phyloP scores from a whole-genome alignment of 2,888 invertebrate species.

The Drosophila dives region DNA sequence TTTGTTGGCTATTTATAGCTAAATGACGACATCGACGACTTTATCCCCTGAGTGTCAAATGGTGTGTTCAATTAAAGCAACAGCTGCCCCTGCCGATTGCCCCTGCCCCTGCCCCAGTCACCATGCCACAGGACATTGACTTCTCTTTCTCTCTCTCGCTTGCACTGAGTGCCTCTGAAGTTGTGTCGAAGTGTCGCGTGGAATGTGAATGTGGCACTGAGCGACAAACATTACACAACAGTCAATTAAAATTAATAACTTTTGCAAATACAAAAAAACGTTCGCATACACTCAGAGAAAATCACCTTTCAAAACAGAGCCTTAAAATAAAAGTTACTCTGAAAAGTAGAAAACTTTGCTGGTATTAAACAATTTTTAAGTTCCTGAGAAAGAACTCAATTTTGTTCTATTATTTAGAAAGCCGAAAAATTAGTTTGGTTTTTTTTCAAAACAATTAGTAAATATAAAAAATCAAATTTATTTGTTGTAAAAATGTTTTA shows the following conservation, averaged over 20 bases:
- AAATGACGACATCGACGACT: conserved; percentile 64
- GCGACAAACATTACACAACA: conserved; percentile 75
- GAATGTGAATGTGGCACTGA: conserved; percentile 67
- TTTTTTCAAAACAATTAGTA: too few species aligned
- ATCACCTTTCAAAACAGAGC: background rate
- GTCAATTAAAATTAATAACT: conserved; percentile 82
- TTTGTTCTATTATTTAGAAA: background rate
- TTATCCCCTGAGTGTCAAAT: conserved; percentile 65
- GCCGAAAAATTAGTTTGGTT: too few species aligned
- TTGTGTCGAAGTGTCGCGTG: conserved; percentile 66
- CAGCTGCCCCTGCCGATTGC: conserved; percentile 1
- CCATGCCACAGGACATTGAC: conserved; percentile 68
- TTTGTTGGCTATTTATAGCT: conserved; percentile 67
- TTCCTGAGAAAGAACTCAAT: rapidly evolving
- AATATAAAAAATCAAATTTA: rapidly evolving
- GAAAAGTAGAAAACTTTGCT: background rate
- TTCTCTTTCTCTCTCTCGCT: conserved; percentile 35
- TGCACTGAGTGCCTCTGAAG: conserved; percentile 48
- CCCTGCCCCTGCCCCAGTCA: background rate
- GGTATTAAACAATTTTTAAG: background rate
- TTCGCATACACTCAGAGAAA: background rate
- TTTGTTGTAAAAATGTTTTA: background rate
- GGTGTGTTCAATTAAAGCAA: conserved; percentile 79
- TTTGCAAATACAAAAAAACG: conserved; percentile 61
- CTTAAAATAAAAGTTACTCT: background rate